phyloP scores from a whole-genome alignment of 92 coral and sea anemone species.

The Umimayanthus kanabou region DNA sequence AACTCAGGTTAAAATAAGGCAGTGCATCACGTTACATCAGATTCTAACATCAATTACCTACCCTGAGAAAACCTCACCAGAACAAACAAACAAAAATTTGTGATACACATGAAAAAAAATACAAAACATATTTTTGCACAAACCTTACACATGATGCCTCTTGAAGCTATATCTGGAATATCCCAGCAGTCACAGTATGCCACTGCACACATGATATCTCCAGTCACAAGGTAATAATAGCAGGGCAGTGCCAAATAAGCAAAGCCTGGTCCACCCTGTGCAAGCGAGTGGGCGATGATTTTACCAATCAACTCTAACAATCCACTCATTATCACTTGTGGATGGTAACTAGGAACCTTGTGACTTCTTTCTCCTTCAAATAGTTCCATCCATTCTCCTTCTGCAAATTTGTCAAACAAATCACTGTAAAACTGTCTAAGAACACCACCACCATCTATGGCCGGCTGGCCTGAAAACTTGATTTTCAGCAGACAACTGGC shows the following conservation, averaged over 20 bases:
- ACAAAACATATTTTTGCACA: too few relatives aligned
- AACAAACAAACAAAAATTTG: too few relatives aligned
- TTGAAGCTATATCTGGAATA: conserved; percentile 47
- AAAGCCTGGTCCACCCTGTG: conserved; percentile 70
- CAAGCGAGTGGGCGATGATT: conserved; percentile 65
- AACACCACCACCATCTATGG: conserved; percentile 76
- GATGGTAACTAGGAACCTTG: conserved; percentile 57
- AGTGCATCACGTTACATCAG: too few relatives aligned
- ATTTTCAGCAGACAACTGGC: conserved; percentile 48
- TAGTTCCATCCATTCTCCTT: conserved; percentile 39
- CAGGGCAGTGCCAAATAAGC: too few relatives aligned
- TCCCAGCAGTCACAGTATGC: conserved; percentile 65
- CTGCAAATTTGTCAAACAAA: conserved; percentile 48
- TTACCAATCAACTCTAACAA: conserved; percentile 57
- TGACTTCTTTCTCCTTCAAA: conserved; percentile 49
- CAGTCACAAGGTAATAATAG: conserved; percentile 75
- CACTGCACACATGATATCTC: conserved; percentile 64
- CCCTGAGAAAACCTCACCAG: too few relatives aligned
- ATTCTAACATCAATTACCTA: too few relatives aligned
- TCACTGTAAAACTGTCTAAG: conserved; percentile 67
- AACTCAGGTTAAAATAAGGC: too few relatives aligned
- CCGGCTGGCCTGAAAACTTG: conserved; percentile 56
- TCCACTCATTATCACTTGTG: conserved; percentile 56
- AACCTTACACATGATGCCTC: too few relatives aligned
- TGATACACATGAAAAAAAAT: too few relatives aligned